Evolutionary conservation across 2,113 vertebrate genomes (phyloP), one percentile per base, ranked within the genome.

Genomic region (Asarcornis scutulata): DNA sequence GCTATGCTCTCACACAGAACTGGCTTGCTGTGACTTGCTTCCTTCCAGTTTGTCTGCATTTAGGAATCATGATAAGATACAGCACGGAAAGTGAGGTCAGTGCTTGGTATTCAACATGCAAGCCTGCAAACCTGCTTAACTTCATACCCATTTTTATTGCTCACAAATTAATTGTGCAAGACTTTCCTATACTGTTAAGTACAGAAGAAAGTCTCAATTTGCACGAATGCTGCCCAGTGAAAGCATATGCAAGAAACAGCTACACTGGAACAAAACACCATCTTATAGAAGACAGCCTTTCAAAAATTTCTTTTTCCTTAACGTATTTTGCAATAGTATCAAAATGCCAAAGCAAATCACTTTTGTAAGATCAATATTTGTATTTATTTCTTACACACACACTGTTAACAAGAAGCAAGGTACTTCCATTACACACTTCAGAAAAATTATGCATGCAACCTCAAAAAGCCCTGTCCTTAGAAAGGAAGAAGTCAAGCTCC

Each of bases 401-500:
- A 32, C n/a, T 22, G 53, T 82, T 85, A 94, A 93, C 71, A 85
- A 85, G 85, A 7, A 95, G 80, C 73, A 91, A 84, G 31, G 64
- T 77, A 84, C 68, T 91, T 81, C 91, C 89, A 75, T 60, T 34
- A 60, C 89, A 95, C 50, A 59, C 69, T 91, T 56, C 77, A 91
- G 64, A 96, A 77, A 86, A 95, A 79, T 80, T 36, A 79, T n/a
- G 76, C 83, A 83, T 58, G 21, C 90, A 86, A 88, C 86, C 95
- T 88, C 91, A 55, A 84, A 81, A 73, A 85, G 73, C 91, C 79
- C 91, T 94, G 78, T 64, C 73, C 78, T 88, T 86, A 92, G 63
- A 87, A 91, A 93, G 68, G 88, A 94, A 89, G 72, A 93, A 88
- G 84, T 86, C 94, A 86, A 92, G 86, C 67, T 83, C 69, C 89